Base-by-base conservation (phyloP, 1,140 invertebrate species). In the Leguminivora glycinivorella region DNA sequence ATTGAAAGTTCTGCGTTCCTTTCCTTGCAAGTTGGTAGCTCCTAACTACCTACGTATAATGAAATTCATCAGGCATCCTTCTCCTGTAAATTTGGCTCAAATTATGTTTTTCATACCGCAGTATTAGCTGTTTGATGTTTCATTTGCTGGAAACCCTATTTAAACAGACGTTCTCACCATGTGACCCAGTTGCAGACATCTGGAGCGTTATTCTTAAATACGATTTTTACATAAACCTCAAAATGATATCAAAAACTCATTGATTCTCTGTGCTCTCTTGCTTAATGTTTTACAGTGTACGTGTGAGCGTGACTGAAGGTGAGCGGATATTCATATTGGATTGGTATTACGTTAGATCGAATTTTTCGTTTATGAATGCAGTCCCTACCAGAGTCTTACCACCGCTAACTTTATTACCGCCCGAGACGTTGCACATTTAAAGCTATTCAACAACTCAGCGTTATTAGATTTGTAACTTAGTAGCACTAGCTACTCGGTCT, bases 391-490 rank as follows among this genome's bases (percentile, higher is more conserved):
- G 26, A 17, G 4, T 63, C 58, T 19, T 63, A 17, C 26, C n/a
- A 31, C 58, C 26, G 22, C 25, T 29, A 63, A 63, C 26, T 63
- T 63, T 63, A 63, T 29, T 17, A 29, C 58, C 9, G 14, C 29
- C 58, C 14, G 24, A 17, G n/a, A 60, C 56, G 56, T 4, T 29
- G 56, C 56, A 29, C 56, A 29, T 58, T 58, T 58, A 29, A 58
- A 58, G 56, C 56, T 58, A 58, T 58, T 58, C 56, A 58, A 29
- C 56, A 29, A 58, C 56, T 29, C 56, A 26, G n/a, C 25, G 12
- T 26, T 17, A 29, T 58, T 58, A 29, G 56, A 58, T 58, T 58
- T 58, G 56, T 52, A 52, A 52, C 6, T 52, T 52, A 52, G 47
- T 22, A 58, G 56, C 56, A 29, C 56, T 58, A 58, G 24, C 47